phyloP scores from a whole-genome alignment of 2,888 invertebrate genomes.

The Micoletzkya japonica region DNA sequence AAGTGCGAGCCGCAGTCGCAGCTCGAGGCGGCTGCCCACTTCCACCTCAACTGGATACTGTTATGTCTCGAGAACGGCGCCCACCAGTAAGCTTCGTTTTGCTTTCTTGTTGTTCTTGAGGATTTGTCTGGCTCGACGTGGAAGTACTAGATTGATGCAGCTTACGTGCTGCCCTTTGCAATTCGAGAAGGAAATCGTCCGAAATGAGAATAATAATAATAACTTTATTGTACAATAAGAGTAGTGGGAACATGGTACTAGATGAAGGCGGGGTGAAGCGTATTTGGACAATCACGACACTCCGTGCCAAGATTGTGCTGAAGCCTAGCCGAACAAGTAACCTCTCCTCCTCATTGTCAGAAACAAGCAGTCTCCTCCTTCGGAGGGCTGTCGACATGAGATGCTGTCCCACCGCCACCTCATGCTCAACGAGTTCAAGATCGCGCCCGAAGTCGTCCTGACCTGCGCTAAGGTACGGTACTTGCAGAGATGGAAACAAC shows the following conservation, averaged over 20 bases:
- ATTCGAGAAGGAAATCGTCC: no score
- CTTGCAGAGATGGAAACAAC: not conserved
- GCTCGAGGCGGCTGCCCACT: conserved; percentile 68
- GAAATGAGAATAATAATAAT: no score
- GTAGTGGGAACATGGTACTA: not conserved
- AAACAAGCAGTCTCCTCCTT: conserved; percentile 60
- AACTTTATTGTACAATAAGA: no score
- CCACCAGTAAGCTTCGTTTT: conserved; percentile 52
- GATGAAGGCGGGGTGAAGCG: not conserved
- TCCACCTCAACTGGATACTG: conserved; percentile 71
- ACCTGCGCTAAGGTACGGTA: conserved; percentile 74
- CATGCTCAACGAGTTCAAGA: conserved; percentile 86
- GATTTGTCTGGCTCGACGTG: no score
- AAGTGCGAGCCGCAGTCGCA: conserved; percentile 74
- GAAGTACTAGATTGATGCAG: no score
- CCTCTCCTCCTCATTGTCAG: conserved; percentile 16
- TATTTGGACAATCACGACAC: not conserved
- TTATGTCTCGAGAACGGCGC: conserved; percentile 80
- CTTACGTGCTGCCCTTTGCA: no score
- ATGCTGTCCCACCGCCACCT: conserved; percentile 83
- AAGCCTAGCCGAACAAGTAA: not conserved
- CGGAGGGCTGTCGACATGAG: conserved; percentile 81
- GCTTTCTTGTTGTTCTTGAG: no score
- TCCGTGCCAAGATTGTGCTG: not conserved
- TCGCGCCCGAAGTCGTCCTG: conserved; percentile 88